These are phyloP conservation scores for Watersipora subatra DNA, from an alignment of 1,140 invertebrate genomes.

Conservation along the genomic window DNA sequence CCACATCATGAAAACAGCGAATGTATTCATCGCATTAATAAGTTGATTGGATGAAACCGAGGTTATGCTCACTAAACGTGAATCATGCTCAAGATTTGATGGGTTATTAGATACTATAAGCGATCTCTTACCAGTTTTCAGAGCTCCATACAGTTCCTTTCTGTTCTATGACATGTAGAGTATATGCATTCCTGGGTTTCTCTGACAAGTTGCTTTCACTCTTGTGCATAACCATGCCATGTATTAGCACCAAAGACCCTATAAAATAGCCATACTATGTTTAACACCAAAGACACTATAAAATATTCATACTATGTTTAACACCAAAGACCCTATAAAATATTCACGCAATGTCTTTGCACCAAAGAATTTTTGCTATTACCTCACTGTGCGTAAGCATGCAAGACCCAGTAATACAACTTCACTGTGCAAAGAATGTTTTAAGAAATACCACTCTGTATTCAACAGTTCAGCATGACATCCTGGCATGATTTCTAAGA, in stretches of 20 bases:
- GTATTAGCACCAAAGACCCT: conserved; percentile 76
- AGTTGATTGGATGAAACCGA: too few species aligned
- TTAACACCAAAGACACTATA: not conserved
- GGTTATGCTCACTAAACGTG: too few species aligned
- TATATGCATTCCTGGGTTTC: conserved; percentile 79
- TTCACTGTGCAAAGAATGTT: not conserved
- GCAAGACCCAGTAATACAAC: not conserved
- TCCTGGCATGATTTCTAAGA: too few species aligned
- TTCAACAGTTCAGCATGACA: too few species aligned
- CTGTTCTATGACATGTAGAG: conserved; percentile 77
- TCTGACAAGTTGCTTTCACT: conserved; percentile 71
- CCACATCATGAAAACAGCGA: too few species aligned
- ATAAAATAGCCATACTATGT: conserved; percentile 18
- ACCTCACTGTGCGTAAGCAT: not conserved
- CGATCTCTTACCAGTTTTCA: conserved; percentile 68
- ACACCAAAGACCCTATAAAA: not conserved
- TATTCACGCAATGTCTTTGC: not conserved
- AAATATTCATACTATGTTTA: not conserved
- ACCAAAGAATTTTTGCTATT: not conserved
- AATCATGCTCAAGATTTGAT: too few species aligned
- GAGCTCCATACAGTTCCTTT: conserved; percentile 57
- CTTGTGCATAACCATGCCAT: conserved; percentile 83
- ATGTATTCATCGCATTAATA: too few species aligned
- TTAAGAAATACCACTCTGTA: too few species aligned
- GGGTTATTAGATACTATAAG: too few species aligned